These are phyloP conservation scores for Acinonyx jubatus DNA, from an alignment of 2,113 vertebrate species.

Conservation along the genomic window DNA sequence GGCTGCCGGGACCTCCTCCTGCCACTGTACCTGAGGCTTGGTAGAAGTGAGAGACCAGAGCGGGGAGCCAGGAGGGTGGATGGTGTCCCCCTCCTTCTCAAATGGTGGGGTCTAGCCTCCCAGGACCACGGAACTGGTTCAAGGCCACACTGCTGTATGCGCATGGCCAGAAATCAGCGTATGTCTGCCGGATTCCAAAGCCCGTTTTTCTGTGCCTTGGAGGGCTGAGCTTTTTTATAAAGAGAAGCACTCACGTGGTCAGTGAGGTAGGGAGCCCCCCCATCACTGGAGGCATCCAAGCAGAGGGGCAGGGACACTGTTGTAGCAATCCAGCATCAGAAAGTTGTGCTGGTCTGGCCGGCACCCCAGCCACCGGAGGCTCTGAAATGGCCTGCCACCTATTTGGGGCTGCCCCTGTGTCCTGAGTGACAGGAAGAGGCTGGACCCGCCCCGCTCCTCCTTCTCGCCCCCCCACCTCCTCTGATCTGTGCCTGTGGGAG, in stretches of 20 bases:
- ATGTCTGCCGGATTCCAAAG: fast-evolving
- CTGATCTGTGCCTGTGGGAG: not conserved
- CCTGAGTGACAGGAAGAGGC: not conserved
- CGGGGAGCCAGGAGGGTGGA: not conserved
- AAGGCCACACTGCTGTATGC: fast-evolving
- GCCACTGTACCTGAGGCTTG: not conserved
- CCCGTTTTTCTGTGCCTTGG: not conserved
- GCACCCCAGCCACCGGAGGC: not conserved
- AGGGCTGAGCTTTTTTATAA: not conserved
- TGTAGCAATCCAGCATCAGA: not conserved
- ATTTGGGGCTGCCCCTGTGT: not conserved
- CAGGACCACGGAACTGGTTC: fast-evolving
- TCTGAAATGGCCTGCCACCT: fast-evolving
- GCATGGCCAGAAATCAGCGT: fast-evolving
- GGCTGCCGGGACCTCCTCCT: not conserved
- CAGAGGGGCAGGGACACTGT: too few species aligned
- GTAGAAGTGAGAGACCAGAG: not conserved
- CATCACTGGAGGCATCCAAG: fast-evolving
- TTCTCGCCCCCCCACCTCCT: fast-evolving
- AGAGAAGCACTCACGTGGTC: fast-evolving
- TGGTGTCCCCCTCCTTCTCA: not conserved
- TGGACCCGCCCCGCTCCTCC: not conserved
- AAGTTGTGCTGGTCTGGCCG: too few species aligned
- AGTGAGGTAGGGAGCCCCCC: not conserved
- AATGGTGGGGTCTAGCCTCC: not conserved